Evolutionary conservation across 1,140 invertebrate species (phyloP), one percentile per base, ranked within the genome.

Genomic region (Cotesia glomerata): DNA sequence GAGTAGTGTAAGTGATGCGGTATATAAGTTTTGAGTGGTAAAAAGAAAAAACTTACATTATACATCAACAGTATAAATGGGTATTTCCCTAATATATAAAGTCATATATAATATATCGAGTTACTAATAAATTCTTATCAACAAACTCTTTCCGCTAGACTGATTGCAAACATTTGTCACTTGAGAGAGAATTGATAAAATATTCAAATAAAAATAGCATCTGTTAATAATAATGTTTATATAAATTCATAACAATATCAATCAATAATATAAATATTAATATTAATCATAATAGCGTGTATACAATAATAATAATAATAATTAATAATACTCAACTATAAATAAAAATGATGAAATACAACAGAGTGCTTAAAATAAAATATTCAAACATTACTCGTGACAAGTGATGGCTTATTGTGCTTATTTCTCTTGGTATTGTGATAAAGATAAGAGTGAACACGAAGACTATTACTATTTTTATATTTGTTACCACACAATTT

Each of bases 401-500:
- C 67, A 36, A 84, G 59, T 26, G 80, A 74, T 35, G 76, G 74
- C 51, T 82, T 85, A 11, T 77, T 79, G 67, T 80, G 80, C 76
- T 86, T 86, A 68, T 84, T 83, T 52, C 86, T 80, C 61, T 84
- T 86, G 5, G 84, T 77, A 62, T 88, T 88, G 73, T 88, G 88
- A 77, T 88, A 88, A 36, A 88, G 83, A 71, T 88, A 88, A 73
- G 87, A 85, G 77, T 88, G 87, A 65, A 88, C 87, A 69, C 87
- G 86, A 69, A 88, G 78, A 75, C 86, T 88, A 69, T 88, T 88
- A 71, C 86, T 86, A 71, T 88, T 88, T 69, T 88, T 87, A 76
- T 87, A 88, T 78, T 85, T 86, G 77, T 87, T 87, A 45, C 84
- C 85, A 74, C 87, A 88, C 45, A 86, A 80, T 72, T 86, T 86